A percentile compares a stretch with the other conserved stretches of the same genome.
These are phyloP conservation scores for Cheilosia vulpina DNA, from an alignment of 2,888 invertebrate species.

Conservation along the genomic window DNA sequence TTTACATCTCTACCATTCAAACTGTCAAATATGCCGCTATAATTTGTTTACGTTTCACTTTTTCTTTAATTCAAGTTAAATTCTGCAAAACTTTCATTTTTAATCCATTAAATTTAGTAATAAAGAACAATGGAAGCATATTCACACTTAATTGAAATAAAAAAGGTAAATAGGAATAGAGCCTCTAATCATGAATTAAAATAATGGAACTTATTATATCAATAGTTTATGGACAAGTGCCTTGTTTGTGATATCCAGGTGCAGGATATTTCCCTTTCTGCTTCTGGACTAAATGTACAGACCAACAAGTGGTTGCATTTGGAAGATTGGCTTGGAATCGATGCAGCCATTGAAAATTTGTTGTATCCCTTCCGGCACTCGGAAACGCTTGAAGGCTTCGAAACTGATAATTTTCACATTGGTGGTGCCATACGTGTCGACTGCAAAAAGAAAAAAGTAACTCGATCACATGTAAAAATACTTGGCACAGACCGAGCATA, in stretches of 20 bases:
- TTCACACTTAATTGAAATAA: conserved; percentile 62
- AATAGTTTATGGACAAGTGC: conserved; percentile 63
- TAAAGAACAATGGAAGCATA: conserved; percentile 38
- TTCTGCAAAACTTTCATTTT: conserved; percentile 6
- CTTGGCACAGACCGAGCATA: conserved; percentile 47
- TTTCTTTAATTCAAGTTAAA: conserved; percentile 13
- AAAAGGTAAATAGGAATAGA: conserved; percentile 46
- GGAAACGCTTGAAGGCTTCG: conserved; percentile 57
- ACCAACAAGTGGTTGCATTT: conserved; percentile 74
- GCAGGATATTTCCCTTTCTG: conserved; percentile 34
- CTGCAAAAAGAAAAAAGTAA: conserved; percentile 47
- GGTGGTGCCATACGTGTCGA: conserved; percentile 61
- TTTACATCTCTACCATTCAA: not conserved
- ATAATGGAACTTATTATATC: not conserved
- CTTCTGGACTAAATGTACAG: conserved; percentile 37
- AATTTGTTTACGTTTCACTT: conserved; percentile 69
- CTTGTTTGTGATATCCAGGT: conserved; percentile 67
- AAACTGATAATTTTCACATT: conserved; percentile 40
- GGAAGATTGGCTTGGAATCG: conserved; percentile 69
- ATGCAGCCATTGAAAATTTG: conserved; percentile 53
- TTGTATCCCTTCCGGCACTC: conserved; percentile 28
- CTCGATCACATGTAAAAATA: conserved; percentile 42
- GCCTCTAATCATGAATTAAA: not conserved
- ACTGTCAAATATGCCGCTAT: conserved; percentile 54
- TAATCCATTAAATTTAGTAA: not conserved